Evolutionary conservation across 1,140 invertebrate species (phyloP), one percentile per base, ranked within the genome.

Genomic region (Panulirus ornatus): DNA sequence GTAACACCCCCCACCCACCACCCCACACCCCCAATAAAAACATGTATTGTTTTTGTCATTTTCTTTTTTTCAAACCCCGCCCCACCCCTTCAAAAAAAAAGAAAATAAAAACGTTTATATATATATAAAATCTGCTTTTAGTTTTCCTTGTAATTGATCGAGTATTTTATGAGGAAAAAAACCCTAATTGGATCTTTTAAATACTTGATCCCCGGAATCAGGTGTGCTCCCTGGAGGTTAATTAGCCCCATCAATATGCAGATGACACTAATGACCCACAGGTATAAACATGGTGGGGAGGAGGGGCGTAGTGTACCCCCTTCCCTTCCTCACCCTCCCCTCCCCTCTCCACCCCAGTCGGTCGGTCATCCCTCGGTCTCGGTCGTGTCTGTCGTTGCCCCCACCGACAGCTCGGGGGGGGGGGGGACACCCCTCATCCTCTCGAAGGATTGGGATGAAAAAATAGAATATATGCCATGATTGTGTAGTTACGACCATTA

Each of bases 181-280:
- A 40, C 47, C 36, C 79, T 82, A 82, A 82, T 82, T 82, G 79
- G 47, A 58, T 82, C 79, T 66, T 82, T 82, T 82, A 82, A 82
- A 82, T 58, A 58, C 79, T 82, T 82, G 54, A 82, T 82, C 79
- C 79, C 34, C 1, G 79, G 79, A 82, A 82, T 82, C 79, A 82
- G 79, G 54, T 63, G 47, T 22, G 79, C 36, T 82, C 79, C 79
- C 79, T 36, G 47, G 79, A 54, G 79, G 79, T 82, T 82, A 82
- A 82, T 82, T 82, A 82, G 79, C 38, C 79, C 42, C 47, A 82
- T 82, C 79, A 82, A 82, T 82, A 82, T 82, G 79, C 79, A 82
- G 79, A 82, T 82, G 54, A 38, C 79, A 82, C 79, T 82, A 82
- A 82, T 82, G 79, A 82, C 79, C 36, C 14, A 30, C 73, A 44